Percentiles rank a stretch among this genome's conserved stretches.
phyloP scores from a whole-genome alignment of 2,113 vertebrate species.

The Semicossyphus pulcher region DNA sequence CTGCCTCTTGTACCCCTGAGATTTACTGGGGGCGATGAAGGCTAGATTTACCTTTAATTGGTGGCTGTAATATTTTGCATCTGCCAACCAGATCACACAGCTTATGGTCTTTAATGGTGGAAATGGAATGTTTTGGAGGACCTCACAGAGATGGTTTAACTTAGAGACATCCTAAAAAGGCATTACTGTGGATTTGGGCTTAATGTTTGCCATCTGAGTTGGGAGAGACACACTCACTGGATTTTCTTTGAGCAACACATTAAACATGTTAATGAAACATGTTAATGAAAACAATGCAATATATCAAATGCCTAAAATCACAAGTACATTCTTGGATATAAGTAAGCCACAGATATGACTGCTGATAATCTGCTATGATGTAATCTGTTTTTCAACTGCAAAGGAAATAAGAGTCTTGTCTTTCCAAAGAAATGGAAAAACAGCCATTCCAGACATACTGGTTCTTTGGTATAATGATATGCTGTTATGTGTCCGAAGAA shows the following conservation, averaged over 20 bases:
- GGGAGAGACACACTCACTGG: slow-evolving; percentile 41
- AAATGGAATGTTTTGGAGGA: slow-evolving; percentile 64
- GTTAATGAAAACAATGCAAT: slow-evolving; percentile 56
- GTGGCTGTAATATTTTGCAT: slow-evolving; percentile 75
- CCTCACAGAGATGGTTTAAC: slow-evolving; percentile 74
- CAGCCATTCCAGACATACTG: slow-evolving; percentile 40
- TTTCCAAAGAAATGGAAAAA: slow-evolving; percentile 63
- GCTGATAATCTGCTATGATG: slow-evolving; percentile 60
- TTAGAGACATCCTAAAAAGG: slow-evolving; percentile 76
- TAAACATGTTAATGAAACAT: slow-evolving; percentile 53
- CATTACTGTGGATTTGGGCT: slow-evolving; percentile 69
- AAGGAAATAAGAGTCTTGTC: slow-evolving; percentile 61
- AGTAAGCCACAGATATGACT: slow-evolving; percentile 45
- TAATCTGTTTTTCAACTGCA: slow-evolving; percentile 63
- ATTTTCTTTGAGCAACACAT: slow-evolving; percentile 48
- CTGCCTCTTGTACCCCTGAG: slow-evolving; percentile 55
- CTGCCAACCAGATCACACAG: slow-evolving; percentile 74
- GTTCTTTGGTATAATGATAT: slow-evolving; percentile 43
- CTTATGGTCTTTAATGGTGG: slow-evolving; percentile 67
- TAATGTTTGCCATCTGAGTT: slow-evolving; percentile 76
- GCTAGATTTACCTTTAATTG: slow-evolving; percentile 78
- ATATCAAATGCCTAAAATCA: slow-evolving; percentile 49
- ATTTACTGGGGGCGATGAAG: slow-evolving; percentile 76
- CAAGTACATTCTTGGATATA: slow-evolving; percentile 46
- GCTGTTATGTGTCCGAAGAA: slow-evolving; percentile 61